Evolutionary conservation across 2,888 invertebrate genomes (phyloP).

Genomic region (Notodonta dromedarius): DNA sequence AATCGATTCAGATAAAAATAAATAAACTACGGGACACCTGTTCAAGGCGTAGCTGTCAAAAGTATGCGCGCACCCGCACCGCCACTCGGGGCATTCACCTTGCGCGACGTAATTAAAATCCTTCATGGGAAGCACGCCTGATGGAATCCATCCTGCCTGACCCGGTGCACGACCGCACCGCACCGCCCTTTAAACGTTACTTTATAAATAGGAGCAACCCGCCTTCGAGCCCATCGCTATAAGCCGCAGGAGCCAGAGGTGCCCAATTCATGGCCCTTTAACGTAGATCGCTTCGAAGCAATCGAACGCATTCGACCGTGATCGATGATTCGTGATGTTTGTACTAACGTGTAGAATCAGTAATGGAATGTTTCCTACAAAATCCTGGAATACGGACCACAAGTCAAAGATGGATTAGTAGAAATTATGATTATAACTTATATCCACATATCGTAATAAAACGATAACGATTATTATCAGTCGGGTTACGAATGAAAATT

Average conservation of each 20-base stretch:
- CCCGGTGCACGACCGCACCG: conserved; percentile 72
- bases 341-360: neutral
- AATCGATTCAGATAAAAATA: conserved; percentile 30
- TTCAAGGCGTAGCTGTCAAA: conserved; percentile 61
- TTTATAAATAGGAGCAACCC: conserved; percentile 75
- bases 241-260: neutral
- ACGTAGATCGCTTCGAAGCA: neutral
- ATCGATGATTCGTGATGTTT: neutral
- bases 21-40: conserved; percentile 55
- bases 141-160: conserved; percentile 80
- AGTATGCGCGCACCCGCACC: conserved; percentile 59
- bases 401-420: too few species aligned
- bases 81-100: conserved; percentile 65
- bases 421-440: too few species aligned
- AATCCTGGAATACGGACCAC: neutral
- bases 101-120: conserved; percentile 80
- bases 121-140: conserved; percentile 80
- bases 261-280: conserved; percentile 2
- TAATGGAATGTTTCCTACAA: neutral
- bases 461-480: neutral
- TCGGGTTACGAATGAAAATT: neutral
- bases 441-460: neutral
- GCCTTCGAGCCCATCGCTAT: conserved; percentile 25
- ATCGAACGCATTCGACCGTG: neutral
- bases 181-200: conserved; percentile 73